phyloP scores from a whole-genome alignment of 1,140 invertebrate species.

The Marisa cornuarietis region DNA sequence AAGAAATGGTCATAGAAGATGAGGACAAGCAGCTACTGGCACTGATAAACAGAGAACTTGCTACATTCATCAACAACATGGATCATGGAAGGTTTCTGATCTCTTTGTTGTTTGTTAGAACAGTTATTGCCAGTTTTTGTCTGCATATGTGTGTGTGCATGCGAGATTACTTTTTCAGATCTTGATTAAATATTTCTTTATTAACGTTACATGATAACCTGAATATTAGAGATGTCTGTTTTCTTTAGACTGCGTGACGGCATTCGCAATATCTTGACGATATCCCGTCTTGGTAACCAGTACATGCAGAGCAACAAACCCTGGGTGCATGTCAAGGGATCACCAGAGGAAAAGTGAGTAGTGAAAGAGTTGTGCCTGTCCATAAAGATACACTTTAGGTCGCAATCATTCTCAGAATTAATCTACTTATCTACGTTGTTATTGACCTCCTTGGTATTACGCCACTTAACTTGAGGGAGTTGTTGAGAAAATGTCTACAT shows the following conservation, averaged over 20 bases:
- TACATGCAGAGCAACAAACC: constrained; percentile 95
- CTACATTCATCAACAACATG: constrained; percentile 81
- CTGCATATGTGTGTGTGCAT: not conserved
- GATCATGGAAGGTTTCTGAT: constrained; percentile 76
- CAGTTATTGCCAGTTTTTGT: not conserved
- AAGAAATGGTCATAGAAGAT: constrained; percentile 74
- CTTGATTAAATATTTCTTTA: too few species aligned
- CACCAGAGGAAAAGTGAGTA: constrained; percentile 49
- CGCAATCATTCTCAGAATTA: too few species aligned
- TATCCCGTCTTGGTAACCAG: constrained; percentile 94
- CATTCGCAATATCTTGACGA: constrained; percentile 83
- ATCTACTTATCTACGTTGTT: too few species aligned
- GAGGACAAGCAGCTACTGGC: constrained; percentile 84
- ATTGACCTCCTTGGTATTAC: too few species aligned
- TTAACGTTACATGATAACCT: too few species aligned
- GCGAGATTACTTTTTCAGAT: too few species aligned
- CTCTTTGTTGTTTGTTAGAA: not conserved
- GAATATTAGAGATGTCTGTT: not conserved
- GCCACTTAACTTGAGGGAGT: too few species aligned
- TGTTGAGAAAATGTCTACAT: too few species aligned
- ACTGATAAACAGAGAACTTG: constrained; percentile 83
- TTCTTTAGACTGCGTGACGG: constrained; percentile 80
- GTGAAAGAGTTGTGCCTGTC: not conserved
- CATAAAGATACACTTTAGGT: not conserved
- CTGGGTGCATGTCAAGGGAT: constrained; percentile 90